These are phyloP conservation scores for Trypoxylus dichotomus DNA, from an alignment of 1,140 invertebrate genomes.

Conservation along the genomic window DNA sequence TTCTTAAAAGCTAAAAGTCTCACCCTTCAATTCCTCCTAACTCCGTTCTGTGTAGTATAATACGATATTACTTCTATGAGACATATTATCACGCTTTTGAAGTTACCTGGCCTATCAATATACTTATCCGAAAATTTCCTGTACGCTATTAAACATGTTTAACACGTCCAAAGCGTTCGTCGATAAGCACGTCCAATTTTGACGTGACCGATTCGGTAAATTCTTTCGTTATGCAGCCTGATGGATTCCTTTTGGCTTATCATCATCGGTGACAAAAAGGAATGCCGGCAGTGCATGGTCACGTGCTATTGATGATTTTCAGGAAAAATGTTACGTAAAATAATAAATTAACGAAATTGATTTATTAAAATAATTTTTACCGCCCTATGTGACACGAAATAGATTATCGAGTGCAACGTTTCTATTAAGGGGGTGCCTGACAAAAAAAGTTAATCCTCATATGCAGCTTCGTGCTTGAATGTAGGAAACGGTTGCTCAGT, in stretches of 20 bases:
- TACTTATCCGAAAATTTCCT: background rate
- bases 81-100: background rate
- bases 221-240: background rate
- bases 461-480: background rate
- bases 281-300: background rate
- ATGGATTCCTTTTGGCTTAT: background rate
- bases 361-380: background rate
- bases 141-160: background rate
- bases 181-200: background rate
- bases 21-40: too few species aligned
- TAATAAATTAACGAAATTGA: background rate
- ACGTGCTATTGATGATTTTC: background rate
- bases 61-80: background rate
- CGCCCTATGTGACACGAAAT: too few species aligned
- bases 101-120: background rate
- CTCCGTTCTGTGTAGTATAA: too few species aligned
- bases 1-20: too few species aligned
- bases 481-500: background rate
- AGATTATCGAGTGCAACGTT: too few species aligned
- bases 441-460: background rate
- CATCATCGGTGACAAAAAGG: background rate
- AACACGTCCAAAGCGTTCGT: background rate
- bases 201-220: conserved; percentile 1
- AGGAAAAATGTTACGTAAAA: background rate
- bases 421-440: background rate